Conservation (phyloP, 2,888 invertebrate genomes). For the Timandra comae region DNA sequence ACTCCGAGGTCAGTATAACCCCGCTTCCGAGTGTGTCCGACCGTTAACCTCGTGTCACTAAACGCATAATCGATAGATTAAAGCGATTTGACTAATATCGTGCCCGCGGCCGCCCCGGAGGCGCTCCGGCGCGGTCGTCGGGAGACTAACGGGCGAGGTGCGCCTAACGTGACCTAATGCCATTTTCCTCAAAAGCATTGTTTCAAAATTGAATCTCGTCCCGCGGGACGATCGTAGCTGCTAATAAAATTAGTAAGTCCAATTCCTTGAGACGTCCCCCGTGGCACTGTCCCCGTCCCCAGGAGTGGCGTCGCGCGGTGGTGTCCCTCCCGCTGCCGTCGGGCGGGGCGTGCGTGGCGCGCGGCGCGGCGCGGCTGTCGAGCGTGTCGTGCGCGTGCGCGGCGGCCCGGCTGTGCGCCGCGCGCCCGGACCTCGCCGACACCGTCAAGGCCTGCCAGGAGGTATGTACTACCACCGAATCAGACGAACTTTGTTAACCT, state of each 20-base stretch:
- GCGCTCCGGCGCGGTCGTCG: too few relatives aligned
- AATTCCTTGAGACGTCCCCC: too few relatives aligned
- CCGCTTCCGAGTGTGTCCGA: too few relatives aligned
- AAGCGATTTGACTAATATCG: too few relatives aligned
- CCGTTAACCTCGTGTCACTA: constrained; percentile 48
- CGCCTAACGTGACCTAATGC: too few relatives aligned
- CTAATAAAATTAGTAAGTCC: too few relatives aligned
- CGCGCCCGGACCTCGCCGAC: constrained; percentile 46
- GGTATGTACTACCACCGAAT: constrained; percentile 28
- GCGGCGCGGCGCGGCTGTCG: constrained; percentile 63
- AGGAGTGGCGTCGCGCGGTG: constrained; percentile 67
- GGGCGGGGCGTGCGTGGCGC: constrained; percentile 61
- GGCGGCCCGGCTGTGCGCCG: constrained; percentile 57
- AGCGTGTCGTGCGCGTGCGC: constrained; percentile 68
- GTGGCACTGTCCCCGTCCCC: constrained; percentile 6
- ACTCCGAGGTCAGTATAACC: constrained; percentile 67
- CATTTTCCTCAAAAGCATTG: neutral
- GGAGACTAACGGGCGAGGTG: too few relatives aligned
- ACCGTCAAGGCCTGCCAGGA: constrained; percentile 58
- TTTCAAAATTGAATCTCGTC: neutral
- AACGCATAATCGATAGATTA: too few relatives aligned
- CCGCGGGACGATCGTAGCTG: too few relatives aligned
- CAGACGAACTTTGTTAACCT: too few relatives aligned
- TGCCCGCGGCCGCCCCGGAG: too few relatives aligned
- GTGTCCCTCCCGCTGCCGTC: constrained; percentile 32